Conservation (phyloP, 2,888 invertebrate genomes). For the Meteorus cinctellus region DNA sequence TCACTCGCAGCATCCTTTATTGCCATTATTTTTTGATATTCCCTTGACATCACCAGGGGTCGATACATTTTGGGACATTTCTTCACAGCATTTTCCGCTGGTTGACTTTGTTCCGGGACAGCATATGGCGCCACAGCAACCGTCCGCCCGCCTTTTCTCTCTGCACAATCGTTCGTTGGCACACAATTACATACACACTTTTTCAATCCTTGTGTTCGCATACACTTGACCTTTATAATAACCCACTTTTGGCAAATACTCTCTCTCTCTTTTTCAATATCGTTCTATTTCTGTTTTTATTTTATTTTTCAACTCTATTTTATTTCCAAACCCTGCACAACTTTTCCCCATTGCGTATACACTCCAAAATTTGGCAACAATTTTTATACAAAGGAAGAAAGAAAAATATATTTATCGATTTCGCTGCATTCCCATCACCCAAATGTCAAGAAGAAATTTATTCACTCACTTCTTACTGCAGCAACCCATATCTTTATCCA, state of each 20-base stretch:
- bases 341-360: constrained; percentile 17
- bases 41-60: constrained; percentile 16
- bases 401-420: constrained; percentile 10
- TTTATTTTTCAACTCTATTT: neutral
- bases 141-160: constrained; percentile 56
- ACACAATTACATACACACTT: constrained; percentile 16
- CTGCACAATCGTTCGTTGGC: constrained; percentile 58
- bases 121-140: constrained; percentile 62
- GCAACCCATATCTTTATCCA: constrained; percentile 57
- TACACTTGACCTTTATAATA: constrained; percentile 34
- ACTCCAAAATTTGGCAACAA: neutral
- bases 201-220: constrained; percentile 1
- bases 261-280: neutral
- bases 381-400: neutral
- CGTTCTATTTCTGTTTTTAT: neutral
- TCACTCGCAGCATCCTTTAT: constrained; percentile 20
- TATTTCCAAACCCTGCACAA: neutral
- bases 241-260: neutral
- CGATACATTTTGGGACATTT: constrained; percentile 35
- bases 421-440: neutral
- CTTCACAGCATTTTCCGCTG: constrained; percentile 59
- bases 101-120: constrained; percentile 58
- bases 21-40: constrained; percentile 17
- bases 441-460: neutral
- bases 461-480: constrained; percentile 60